Percentiles rank a stretch among this genome's conserved stretches.
phyloP scores from a whole-genome alignment of 2,113 vertebrate genomes.

The Cyanocitta stelleri region DNA sequence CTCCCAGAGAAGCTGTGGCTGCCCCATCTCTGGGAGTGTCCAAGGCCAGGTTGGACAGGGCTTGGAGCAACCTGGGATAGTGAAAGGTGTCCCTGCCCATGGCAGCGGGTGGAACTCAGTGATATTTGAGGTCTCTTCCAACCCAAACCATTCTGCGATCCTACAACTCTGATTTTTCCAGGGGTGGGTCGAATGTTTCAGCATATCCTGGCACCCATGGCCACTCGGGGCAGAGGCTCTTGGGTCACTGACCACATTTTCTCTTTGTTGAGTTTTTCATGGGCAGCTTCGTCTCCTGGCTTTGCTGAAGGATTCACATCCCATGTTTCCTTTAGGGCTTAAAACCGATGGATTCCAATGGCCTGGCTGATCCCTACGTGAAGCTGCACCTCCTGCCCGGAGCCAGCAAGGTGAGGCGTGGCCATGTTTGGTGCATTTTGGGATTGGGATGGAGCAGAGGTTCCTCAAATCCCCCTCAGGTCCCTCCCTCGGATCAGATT shows the following conservation, averaged over 20 bases:
- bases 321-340: conserved; percentile 73
- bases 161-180: background rate
- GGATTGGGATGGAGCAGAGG: background rate
- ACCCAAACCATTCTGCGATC: background rate
- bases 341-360: conserved; percentile 96
- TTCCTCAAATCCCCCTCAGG: background rate
- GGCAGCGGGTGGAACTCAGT: background rate
- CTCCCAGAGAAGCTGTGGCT: background rate
- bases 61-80: background rate
- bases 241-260: background rate
- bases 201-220: rapidly evolving
- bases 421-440: background rate
- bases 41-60: background rate
- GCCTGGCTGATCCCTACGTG: conserved; percentile 92
- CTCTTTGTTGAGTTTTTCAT: rapidly evolving
- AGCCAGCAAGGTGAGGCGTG: conserved; percentile 88
- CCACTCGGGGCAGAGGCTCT: rapidly evolving
- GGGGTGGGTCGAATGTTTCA: background rate
- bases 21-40: background rate
- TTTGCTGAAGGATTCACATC: too few species aligned
- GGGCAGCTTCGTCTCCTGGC: background rate
- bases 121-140: background rate
- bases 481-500: background rate
- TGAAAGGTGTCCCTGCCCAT: background rate
- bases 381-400: conserved; percentile 94